phyloP scores from a whole-genome alignment of 1,140 invertebrate species.

The Phymastichus coffea region DNA sequence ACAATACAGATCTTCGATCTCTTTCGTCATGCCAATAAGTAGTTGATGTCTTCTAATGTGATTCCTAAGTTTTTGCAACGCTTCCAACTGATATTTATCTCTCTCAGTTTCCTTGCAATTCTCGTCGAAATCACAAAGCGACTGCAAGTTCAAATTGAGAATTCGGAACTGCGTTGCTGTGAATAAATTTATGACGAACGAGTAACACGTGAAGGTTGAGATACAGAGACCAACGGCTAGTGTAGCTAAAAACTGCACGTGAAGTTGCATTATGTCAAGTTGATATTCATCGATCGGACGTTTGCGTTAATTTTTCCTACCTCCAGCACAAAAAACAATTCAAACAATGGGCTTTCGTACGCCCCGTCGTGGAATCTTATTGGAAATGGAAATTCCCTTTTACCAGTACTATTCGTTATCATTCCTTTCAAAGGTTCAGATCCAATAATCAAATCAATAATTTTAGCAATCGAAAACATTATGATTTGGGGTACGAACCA shows the following conservation, averaged over 20 bases:
- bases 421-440: slow-evolving; percentile 13
- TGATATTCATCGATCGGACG: no score
- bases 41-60: slow-evolving; percentile 37
- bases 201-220: slow-evolving; percentile 29
- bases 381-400: slow-evolving; percentile 33
- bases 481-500: no score
- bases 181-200: slow-evolving; percentile 32
- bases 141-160: slow-evolving; percentile 30
- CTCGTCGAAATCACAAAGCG: slow-evolving; percentile 7
- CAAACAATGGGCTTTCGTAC: slow-evolving; percentile 36
- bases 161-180: slow-evolving; percentile 37
- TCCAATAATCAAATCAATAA: slow-evolving; percentile 14
- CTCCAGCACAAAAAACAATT: slow-evolving; percentile 31
- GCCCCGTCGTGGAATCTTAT: slow-evolving; percentile 33
- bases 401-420: slow-evolving; percentile 3
- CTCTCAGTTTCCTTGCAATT: no score
- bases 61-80: slow-evolving; percentile 26
- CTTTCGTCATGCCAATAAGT: slow-evolving; percentile 33
- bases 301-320: no score
- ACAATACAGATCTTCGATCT: slow-evolving; percentile 34
- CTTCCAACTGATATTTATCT: slow-evolving; percentile 7
- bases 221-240: slow-evolving; percentile 25
- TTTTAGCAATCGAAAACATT: no score
- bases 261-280: no score
- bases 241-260: slow-evolving; percentile 31